These are phyloP conservation scores for Drosophila ohnishii DNA, from an alignment of 1,140 invertebrate genomes.

Conservation along the genomic window DNA sequence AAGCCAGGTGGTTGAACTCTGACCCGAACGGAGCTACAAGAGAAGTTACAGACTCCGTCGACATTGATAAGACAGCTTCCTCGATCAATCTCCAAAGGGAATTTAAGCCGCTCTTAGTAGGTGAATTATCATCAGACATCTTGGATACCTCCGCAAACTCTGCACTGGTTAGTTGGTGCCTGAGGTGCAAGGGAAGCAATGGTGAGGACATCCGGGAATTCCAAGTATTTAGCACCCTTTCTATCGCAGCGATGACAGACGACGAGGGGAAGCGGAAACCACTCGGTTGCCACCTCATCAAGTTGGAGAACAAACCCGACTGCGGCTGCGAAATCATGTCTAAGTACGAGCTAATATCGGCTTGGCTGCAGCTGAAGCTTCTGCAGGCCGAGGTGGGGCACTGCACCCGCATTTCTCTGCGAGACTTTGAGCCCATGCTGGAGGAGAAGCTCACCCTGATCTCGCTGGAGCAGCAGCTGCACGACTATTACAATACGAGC, in stretches of 20 bases:
- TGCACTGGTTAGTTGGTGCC: constrained; percentile 53
- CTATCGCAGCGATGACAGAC: constrained; percentile 45
- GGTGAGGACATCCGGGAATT: neutral
- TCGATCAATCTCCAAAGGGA: constrained; percentile 14
- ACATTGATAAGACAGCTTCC: neutral
- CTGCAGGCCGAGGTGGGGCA: constrained; percentile 30
- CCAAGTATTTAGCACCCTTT: constrained; percentile 48
- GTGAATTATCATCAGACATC: constrained; percentile 6
- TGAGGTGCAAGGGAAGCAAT: constrained; percentile 7
- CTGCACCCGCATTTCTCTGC: constrained; percentile 53
- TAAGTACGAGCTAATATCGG: constrained; percentile 68
- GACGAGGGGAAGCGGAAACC: constrained; percentile 5
- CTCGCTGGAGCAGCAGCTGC: constrained; percentile 54
- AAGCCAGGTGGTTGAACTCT: constrained; percentile 43
- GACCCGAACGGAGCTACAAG: constrained; percentile 3
- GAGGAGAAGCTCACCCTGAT: constrained; percentile 50
- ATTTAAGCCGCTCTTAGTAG: constrained; percentile 33
- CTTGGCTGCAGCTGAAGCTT: constrained; percentile 69
- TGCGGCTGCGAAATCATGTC: constrained; percentile 75
- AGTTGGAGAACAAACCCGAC: constrained; percentile 71
- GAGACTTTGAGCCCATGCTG: constrained; percentile 51
- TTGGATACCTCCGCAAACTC: constrained; percentile 17
- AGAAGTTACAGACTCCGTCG: neutral
- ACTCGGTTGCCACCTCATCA: constrained; percentile 58
- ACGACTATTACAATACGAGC: constrained; percentile 48